phyloP scores from a whole-genome alignment of 92 coral and sea anemone genomes.

The Parazoanthus atlanticus region DNA sequence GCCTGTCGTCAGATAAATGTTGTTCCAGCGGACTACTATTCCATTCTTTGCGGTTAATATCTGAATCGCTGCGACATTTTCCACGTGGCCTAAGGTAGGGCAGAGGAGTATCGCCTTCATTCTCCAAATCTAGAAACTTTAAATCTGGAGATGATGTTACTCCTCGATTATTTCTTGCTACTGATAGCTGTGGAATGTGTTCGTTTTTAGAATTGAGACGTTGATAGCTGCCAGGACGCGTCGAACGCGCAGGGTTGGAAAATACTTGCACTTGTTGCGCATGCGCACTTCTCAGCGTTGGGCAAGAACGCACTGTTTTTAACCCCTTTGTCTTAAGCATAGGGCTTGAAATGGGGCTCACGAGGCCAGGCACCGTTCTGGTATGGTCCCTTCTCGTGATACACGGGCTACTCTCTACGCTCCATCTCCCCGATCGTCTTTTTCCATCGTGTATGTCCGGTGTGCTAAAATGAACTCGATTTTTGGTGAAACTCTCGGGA shows the following conservation, averaged over 20 bases:
- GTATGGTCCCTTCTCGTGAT: background rate
- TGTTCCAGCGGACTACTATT: conserved; percentile 22
- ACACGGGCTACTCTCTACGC: background rate
- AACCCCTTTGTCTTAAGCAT: background rate
- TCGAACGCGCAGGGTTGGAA: background rate
- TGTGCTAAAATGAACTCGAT: conserved; percentile 31
- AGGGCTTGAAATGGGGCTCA: background rate
- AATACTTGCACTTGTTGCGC: background rate
- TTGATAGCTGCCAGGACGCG: background rate
- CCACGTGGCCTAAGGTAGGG: background rate
- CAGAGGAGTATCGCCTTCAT: background rate
- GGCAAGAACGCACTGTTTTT: conserved; percentile 11
- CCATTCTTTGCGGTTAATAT: conserved; percentile 22
- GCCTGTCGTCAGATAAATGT: background rate
- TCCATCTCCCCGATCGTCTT: background rate
- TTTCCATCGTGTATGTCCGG: background rate
- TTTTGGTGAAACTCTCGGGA: background rate
- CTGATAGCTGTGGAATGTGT: background rate
- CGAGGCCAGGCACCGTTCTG: background rate
- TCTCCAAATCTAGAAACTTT: conserved; percentile 6
- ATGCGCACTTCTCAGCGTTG: background rate
- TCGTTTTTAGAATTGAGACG: background rate
- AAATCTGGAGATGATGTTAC: background rate
- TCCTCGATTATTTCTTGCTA: background rate
- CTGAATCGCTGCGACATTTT: conserved; percentile 12